phyloP scores from a whole-genome alignment of 1,140 invertebrate species.

The Cheumatopsyche charites region DNA sequence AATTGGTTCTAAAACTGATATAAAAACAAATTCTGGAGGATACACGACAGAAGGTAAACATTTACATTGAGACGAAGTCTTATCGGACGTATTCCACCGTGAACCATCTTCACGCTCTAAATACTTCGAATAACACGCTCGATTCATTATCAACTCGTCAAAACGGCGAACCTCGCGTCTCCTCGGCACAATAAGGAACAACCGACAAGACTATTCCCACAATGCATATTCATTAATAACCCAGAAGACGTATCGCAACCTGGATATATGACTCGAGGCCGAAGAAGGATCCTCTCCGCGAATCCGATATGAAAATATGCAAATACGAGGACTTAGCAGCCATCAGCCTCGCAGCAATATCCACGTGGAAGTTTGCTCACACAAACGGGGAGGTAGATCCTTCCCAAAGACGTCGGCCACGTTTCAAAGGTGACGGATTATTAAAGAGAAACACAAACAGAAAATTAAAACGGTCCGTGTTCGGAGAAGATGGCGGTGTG shows the following conservation, averaged over 20 bases:
- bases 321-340: slow-evolving; percentile 18
- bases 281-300: neutral
- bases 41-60: too few species aligned
- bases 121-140: too few species aligned
- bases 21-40: neutral
- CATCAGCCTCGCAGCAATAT: slow-evolving; percentile 18
- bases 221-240: slow-evolving; percentile 11
- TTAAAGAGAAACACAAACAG: slow-evolving; percentile 29
- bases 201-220: neutral
- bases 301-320: slow-evolving; percentile 26
- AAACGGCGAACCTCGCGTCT: too few species aligned
- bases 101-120: too few species aligned
- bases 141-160: too few species aligned
- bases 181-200: too few species aligned
- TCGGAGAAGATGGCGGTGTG: neutral
- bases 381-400: neutral
- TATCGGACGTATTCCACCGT: too few species aligned
- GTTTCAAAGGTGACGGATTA: slow-evolving; percentile 30
- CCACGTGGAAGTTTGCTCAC: neutral
- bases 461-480: slow-evolving; percentile 33
- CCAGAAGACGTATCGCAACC: slow-evolving; percentile 1
- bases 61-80: too few species aligned
- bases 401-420: neutral
- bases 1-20: neutral
- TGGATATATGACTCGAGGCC: neutral